These are phyloP conservation scores for Rapana venosa DNA, from an alignment of 2,888 invertebrate genomes.

Conservation along the genomic window DNA sequence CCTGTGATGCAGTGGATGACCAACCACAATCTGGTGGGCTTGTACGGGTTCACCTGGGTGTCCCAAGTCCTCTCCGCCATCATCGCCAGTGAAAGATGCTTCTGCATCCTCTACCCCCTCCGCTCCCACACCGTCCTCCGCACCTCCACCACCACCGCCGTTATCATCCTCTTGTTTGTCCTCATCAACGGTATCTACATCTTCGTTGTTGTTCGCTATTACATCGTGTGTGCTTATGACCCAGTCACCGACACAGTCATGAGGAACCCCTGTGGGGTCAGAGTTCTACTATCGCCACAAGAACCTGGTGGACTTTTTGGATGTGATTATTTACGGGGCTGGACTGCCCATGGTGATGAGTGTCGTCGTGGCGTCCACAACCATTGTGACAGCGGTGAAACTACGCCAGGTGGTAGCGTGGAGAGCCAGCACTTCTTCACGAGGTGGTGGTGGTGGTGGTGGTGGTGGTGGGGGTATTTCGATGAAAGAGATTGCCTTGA, in stretches of 20 bases:
- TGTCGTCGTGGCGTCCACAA: neutral
- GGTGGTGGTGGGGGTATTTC: neutral
- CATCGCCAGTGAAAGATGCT: slow-evolving; percentile 7
- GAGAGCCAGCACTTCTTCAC: neutral
- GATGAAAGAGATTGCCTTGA: neutral
- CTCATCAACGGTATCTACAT: neutral
- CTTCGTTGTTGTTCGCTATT: neutral
- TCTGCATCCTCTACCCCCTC: neutral
- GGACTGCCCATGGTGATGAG: neutral
- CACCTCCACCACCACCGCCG: neutral
- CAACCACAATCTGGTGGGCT: neutral
- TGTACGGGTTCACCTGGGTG: neutral
- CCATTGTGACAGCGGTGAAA: neutral
- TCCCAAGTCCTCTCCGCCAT: neutral
- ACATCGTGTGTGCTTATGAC: neutral
- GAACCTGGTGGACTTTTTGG: neutral
- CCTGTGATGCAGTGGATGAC: neutral
- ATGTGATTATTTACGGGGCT: neutral
- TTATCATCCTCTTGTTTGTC: neutral
- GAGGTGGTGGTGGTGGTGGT: neutral
- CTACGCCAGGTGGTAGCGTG: neutral
- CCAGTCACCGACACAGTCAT: neutral
- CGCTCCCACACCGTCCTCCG: neutral
- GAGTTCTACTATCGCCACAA: neutral
- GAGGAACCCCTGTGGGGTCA: neutral